Evolutionary conservation across 2,113 vertebrate species (phyloP), one percentile per base, ranked within the genome.

Genomic region (Podiceps cristatus): DNA sequence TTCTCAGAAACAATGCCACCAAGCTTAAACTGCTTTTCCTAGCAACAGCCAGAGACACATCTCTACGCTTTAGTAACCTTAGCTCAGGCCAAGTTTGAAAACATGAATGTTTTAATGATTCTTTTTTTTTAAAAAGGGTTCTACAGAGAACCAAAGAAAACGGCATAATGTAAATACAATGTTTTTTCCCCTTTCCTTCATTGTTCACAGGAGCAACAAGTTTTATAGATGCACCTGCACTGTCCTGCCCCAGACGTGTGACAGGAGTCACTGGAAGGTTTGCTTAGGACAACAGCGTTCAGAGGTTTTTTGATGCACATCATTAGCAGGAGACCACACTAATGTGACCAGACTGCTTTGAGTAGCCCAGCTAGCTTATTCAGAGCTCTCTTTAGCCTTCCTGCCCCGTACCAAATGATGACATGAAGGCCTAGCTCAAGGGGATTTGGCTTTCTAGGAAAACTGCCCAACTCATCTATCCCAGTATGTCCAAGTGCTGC

Each of bases 11-110:
- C 40, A 58, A 9, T 40, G 76, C 68, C 0, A 5, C 59, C 84
- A 93, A 93, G 33, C 66, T 81, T 58, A 33, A 83, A 91, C 76
- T 89, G 64, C 55, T 81, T 95, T 91, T 71, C 45, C 77, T 50
- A 18, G 55, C 76, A 85, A 87, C 27, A 89, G 42, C 50, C 92
- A 93, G 87, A 80, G 76, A 73, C 31, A n/a, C 11, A 5, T 45
- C 20, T 73, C 60, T 81, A 45, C 55, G 20, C 52, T 79, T 74
- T 4, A 84, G 45, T 49, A 80, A 86, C 27, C 45, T 68, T 67
- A 69, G 49, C 25, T n/a, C 3, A 8, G 50, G 77, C 80, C 73
- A 93, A 53, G 17, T 74, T 59, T 87, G 33, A 81, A 87, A 84
- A 71, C 17, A 35, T 31, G 27, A 85, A 67, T 0, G 2, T 19